Conservation (phyloP, 2,113 vertebrate species). For the Sander vitreus region DNA sequence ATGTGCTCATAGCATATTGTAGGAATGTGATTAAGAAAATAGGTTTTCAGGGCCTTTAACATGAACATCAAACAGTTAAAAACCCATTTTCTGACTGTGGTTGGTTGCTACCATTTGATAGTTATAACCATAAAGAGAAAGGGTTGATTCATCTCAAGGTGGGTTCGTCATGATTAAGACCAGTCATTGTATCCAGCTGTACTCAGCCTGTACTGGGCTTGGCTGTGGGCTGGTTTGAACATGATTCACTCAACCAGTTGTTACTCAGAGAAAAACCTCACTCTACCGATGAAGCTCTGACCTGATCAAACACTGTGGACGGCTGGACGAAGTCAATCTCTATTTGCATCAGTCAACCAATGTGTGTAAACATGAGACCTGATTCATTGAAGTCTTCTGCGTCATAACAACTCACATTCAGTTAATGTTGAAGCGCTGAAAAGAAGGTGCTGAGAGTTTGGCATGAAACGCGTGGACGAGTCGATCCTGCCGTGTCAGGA, state of each 20-base stretch:
- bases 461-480: slow-evolving; percentile 27
- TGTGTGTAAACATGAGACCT: neutral
- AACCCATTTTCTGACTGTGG: neutral
- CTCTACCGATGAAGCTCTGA: neutral
- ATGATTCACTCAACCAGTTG: slow-evolving; percentile 63
- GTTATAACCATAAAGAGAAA: neutral
- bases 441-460: slow-evolving; percentile 18
- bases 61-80: neutral
- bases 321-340: neutral
- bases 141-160: slow-evolving; percentile 14
- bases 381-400: neutral
- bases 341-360: neutral
- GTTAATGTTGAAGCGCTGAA: neutral
- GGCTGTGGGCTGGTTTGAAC: slow-evolving; percentile 30
- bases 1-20: neutral
- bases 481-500: slow-evolving; percentile 4
- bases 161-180: slow-evolving; percentile 15
- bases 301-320: neutral
- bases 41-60: slow-evolving; percentile 2
- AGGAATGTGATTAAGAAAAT: neutral
- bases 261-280: slow-evolving; percentile 32
- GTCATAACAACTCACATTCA: too few relatives aligned
- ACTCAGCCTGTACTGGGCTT: neutral
- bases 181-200: slow-evolving; percentile 30
- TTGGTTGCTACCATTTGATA: neutral